Evolutionary conservation across 1,140 invertebrate genomes (phyloP).

Genomic region (Drosophila azteca): DNA sequence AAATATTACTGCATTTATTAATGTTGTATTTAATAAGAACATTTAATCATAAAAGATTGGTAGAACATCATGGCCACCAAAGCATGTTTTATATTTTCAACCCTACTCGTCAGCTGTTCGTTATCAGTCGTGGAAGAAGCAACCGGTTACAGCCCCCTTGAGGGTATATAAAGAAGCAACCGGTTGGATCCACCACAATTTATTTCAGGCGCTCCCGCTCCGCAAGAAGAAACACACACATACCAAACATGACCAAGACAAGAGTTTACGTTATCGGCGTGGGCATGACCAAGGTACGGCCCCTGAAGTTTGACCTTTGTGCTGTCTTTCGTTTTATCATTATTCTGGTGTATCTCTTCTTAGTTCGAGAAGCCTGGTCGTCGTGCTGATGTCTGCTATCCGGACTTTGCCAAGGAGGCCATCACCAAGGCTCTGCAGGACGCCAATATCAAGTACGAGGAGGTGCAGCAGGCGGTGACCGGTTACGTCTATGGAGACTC

Average conservation of each 20-base stretch:
- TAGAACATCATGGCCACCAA: no score
- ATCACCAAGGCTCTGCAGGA: slow-evolving; percentile 95
- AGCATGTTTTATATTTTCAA: no score
- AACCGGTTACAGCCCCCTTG: slow-evolving; percentile 1
- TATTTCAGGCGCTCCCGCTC: slow-evolving; percentile 13
- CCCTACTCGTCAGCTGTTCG: no score
- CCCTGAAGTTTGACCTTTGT: slow-evolving; percentile 51
- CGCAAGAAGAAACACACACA: slow-evolving; percentile 1
- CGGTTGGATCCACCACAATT: slow-evolving; percentile 18
- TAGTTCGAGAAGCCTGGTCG: slow-evolving; percentile 91
- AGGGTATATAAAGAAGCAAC: background rate
- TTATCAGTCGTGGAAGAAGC: background rate
- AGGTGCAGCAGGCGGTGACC: slow-evolving; percentile 94
- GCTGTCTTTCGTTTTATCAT: background rate
- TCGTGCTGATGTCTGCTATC: slow-evolving; percentile 94
- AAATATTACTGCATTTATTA: no score
- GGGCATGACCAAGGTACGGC: slow-evolving; percentile 95
- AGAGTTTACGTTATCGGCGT: slow-evolving; percentile 97
- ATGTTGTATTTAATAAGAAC: no score
- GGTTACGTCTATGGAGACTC: slow-evolving; percentile 99
- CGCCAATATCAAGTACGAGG: slow-evolving; percentile 90
- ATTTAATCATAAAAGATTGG: no score
- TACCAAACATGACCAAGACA: slow-evolving; percentile 83
- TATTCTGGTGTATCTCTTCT: background rate
- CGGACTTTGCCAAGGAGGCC: slow-evolving; percentile 96